Evolutionary conservation across 2,888 invertebrate species (phyloP).

Genomic region (Seladonia tumulorum): DNA sequence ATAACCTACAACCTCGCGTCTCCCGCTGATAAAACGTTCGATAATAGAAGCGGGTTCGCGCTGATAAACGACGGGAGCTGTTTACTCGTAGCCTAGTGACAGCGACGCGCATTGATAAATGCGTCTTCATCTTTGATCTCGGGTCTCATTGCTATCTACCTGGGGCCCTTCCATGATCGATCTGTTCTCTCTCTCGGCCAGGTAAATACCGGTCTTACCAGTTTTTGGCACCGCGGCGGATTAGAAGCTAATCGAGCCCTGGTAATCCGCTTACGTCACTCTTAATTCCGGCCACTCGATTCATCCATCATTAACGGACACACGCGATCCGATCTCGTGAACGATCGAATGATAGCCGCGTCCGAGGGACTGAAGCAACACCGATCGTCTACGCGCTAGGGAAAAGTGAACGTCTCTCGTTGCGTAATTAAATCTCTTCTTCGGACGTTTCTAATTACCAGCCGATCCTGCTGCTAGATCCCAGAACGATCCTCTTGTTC

Average conservation of each 20-base stretch:
- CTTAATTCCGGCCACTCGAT: slow-evolving; percentile 26
- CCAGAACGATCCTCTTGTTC: neutral
- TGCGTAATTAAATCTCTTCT: neutral
- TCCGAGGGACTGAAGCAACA: neutral
- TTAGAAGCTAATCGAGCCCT: slow-evolving; percentile 46
- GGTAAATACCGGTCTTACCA: slow-evolving; percentile 54
- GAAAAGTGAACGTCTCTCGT: neutral
- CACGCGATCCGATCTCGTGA: slow-evolving; percentile 33
- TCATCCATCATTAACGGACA: slow-evolving; percentile 52
- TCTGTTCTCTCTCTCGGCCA: slow-evolving; percentile 9
- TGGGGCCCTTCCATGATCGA: slow-evolving; percentile 37
- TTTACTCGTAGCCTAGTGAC: slow-evolving; percentile 58
- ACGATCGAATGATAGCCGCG: slow-evolving; percentile 32
- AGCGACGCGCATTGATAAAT: slow-evolving; percentile 43
- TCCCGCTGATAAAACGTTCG: slow-evolving; percentile 53
- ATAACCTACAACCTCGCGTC: slow-evolving; percentile 59
- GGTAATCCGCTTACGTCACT: slow-evolving; percentile 52
- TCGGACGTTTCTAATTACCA: slow-evolving; percentile 4
- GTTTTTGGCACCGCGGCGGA: slow-evolving; percentile 47
- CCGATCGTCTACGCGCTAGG: slow-evolving; percentile 1
- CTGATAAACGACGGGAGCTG: slow-evolving; percentile 57
- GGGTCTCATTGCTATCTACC: slow-evolving; percentile 30
- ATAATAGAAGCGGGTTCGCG: slow-evolving; percentile 37
- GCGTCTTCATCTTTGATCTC: slow-evolving; percentile 36
- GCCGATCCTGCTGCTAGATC: neutral